phyloP scores from a whole-genome alignment of 1,140 invertebrate genomes.

The Panagrolaimus sp. region DNA sequence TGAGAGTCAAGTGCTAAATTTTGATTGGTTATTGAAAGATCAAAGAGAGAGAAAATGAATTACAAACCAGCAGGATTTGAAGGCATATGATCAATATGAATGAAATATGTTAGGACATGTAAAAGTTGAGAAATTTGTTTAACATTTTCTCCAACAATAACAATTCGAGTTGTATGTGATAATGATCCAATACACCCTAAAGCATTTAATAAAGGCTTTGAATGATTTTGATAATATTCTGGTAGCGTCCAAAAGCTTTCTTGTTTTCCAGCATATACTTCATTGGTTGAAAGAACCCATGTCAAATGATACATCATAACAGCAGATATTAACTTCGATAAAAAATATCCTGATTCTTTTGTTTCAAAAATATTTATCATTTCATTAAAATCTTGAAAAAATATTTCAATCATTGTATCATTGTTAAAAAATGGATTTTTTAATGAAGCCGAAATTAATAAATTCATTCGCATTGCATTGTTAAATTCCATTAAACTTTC shows the following conservation, averaged over 20 bases:
- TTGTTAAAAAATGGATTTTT: neutral
- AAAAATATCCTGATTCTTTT: neutral
- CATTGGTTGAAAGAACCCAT: neutral
- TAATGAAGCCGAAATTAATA: neutral
- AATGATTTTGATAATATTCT: neutral
- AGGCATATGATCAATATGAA: conserved; percentile 1
- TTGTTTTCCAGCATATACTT: neutral
- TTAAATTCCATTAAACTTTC: neutral
- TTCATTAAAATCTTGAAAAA: conserved; percentile 6
- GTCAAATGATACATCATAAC: conserved; percentile 5
- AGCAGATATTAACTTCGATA: neutral
- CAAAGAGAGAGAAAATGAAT: no score
- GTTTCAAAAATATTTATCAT: neutral
- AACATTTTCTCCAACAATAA: neutral
- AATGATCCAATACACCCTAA: neutral
- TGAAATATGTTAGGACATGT: neutral
- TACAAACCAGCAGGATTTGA: no score
- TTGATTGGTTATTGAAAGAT: no score
- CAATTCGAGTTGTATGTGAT: conserved; percentile 6
- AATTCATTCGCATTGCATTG: neutral
- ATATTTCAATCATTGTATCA: neutral
- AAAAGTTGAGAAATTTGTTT: neutral
- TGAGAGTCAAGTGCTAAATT: no score
- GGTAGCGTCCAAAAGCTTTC: neutral
- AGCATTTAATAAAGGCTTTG: neutral